Conservation (phyloP, 2,888 invertebrate species). For the Pollenia amentaria region DNA sequence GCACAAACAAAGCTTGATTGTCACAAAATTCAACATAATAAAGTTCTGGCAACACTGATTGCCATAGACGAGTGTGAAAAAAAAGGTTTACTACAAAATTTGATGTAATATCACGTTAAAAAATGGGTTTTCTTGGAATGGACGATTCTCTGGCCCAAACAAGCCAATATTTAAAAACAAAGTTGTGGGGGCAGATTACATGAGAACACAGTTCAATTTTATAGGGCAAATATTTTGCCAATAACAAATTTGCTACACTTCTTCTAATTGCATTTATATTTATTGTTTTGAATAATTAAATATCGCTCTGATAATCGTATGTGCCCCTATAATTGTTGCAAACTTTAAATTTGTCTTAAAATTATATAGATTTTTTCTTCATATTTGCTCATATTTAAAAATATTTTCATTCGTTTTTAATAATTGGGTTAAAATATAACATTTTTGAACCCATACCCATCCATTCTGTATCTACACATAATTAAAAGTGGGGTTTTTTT, state of each 20-base stretch:
- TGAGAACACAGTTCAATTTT: too few species aligned
- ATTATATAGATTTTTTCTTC: slow-evolving; percentile 24
- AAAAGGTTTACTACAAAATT: too few species aligned
- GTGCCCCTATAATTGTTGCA: slow-evolving; percentile 53
- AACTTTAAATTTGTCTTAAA: not conserved
- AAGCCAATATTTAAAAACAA: too few species aligned
- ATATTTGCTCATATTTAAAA: not conserved
- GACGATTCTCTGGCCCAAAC: too few species aligned
- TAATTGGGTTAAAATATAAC: slow-evolving; percentile 57
- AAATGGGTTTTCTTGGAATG: too few species aligned
- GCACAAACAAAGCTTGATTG: too few species aligned
- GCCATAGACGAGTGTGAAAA: too few species aligned
- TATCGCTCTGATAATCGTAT: slow-evolving; percentile 11
- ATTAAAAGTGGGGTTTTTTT: slow-evolving; percentile 19
- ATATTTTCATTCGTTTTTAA: slow-evolving; percentile 28
- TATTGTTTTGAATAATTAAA: not conserved
- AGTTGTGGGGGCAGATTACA: too few species aligned
- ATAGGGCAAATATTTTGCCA: too few species aligned
- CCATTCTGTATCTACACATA: slow-evolving; percentile 8
- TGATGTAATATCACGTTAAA: too few species aligned
- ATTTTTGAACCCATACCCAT: slow-evolving; percentile 47
- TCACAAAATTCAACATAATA: too few species aligned
- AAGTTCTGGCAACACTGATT: too few species aligned
- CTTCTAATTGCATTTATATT: not conserved
- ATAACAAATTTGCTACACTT: not conserved